These are phyloP conservation scores for Andrena haemorrhoa DNA, from an alignment of 2,888 invertebrate species.

Conservation along the genomic window DNA sequence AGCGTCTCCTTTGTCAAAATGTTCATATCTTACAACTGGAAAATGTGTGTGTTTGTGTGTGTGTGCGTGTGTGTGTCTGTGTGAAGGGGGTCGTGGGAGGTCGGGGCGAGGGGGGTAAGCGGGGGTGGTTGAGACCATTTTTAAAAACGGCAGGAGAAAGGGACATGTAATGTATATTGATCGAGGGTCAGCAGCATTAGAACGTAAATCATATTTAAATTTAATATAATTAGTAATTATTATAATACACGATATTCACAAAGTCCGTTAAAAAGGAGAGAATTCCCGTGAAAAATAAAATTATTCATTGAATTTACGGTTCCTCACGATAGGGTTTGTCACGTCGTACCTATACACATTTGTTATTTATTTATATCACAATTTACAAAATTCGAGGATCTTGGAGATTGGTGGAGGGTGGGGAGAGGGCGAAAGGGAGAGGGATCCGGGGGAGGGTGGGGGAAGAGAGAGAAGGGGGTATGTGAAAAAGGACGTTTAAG, in stretches of 20 bases:
- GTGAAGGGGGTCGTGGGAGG: not conserved
- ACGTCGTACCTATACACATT: constrained; percentile 82
- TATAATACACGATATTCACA: constrained; percentile 85
- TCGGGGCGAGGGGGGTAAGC: not conserved
- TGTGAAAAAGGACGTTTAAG: constrained; percentile 44
- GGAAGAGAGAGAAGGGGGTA: constrained; percentile 11
- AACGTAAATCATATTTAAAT: constrained; percentile 83
- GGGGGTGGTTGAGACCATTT: constrained; percentile 13
- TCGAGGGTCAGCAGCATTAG: constrained; percentile 75
- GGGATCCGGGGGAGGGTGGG: not conserved
- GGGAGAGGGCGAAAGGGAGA: not conserved
- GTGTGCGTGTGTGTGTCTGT: not conserved
- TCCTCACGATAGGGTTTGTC: constrained; percentile 73
- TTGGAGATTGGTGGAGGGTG: constrained; percentile 22
- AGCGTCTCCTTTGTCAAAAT: constrained; percentile 72
- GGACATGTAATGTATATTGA: constrained; percentile 60
- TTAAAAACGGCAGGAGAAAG: constrained; percentile 40
- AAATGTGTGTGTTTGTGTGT: constrained; percentile 22
- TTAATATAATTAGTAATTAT: constrained; percentile 84
- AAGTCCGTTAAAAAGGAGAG: constrained; percentile 81
- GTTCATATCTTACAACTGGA: constrained; percentile 76
- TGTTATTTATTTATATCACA: constrained; percentile 84
- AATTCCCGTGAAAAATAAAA: constrained; percentile 77
- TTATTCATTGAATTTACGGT: constrained; percentile 79
- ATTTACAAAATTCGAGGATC: constrained; percentile 83